Evolutionary conservation across 2,888 invertebrate species (phyloP).

Genomic region (Pterostichus niger): DNA sequence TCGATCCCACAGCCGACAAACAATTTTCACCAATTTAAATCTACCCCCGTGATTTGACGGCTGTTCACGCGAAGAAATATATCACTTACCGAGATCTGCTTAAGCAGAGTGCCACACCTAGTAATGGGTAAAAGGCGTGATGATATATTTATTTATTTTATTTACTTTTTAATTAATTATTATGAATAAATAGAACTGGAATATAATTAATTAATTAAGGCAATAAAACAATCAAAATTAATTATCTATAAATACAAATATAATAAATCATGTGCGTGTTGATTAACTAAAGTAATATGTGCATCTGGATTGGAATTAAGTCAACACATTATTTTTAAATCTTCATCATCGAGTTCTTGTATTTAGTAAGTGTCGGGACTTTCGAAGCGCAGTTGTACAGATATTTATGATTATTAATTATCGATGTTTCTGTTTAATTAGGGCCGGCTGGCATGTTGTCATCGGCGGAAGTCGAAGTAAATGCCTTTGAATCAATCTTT

Average conservation of each 20-base stretch:
- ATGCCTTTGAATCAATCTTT: slow-evolving; percentile 55
- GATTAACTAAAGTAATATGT: slow-evolving; percentile 41
- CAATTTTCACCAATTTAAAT: too few relatives aligned
- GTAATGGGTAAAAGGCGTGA: too few relatives aligned
- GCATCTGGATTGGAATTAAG: slow-evolving; percentile 34
- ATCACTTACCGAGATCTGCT: too few relatives aligned
- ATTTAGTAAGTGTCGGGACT: slow-evolving; percentile 32
- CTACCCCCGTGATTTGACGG: too few relatives aligned
- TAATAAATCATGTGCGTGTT: slow-evolving; percentile 21
- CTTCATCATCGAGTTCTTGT: not conserved
- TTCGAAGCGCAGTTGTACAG: slow-evolving; percentile 21
- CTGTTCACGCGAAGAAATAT: too few relatives aligned
- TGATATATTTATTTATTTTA: too few relatives aligned
- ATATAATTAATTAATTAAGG: too few relatives aligned
- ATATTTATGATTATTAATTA: slow-evolving; percentile 64
- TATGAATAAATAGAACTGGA: too few relatives aligned
- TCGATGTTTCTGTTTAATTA: slow-evolving; percentile 63
- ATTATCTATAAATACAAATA: not conserved
- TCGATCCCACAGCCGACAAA: too few relatives aligned
- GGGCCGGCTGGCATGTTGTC: slow-evolving; percentile 60
- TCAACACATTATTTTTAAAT: slow-evolving; percentile 34
- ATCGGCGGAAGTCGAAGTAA: slow-evolving; percentile 58
- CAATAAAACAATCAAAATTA: not conserved
- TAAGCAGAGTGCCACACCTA: too few relatives aligned
- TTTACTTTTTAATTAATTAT: too few relatives aligned